Percentiles rank a stretch among this genome's conserved stretches.
These are phyloP conservation scores for Pungitius pungitius DNA, from an alignment of 2,113 vertebrate species.

Conservation along the genomic window DNA sequence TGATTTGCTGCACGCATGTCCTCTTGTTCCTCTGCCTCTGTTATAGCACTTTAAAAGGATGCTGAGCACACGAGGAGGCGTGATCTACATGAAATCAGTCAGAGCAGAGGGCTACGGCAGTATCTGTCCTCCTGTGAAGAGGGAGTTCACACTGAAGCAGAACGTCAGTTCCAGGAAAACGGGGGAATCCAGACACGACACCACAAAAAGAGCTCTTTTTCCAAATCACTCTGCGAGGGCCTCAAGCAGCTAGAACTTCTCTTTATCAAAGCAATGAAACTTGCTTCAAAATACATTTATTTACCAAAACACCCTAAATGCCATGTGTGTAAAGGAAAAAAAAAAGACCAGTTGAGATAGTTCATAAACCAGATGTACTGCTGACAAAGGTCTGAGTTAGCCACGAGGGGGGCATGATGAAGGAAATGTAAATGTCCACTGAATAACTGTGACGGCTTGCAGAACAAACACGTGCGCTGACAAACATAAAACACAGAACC, in stretches of 20 bases:
- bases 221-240: slow-evolving; percentile 17
- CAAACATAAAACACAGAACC: slow-evolving; percentile 48
- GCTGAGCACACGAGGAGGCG: slow-evolving; percentile 41
- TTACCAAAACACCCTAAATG: slow-evolving; percentile 24
- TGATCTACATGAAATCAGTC: slow-evolving; percentile 48
- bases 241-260: slow-evolving; percentile 24
- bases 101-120: slow-evolving; percentile 30
- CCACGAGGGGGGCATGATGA: slow-evolving; percentile 49
- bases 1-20: not conserved
- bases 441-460: slow-evolving; percentile 61
- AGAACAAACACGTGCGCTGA: slow-evolving; percentile 52
- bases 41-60: slow-evolving; percentile 34
- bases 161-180: slow-evolving; percentile 8
- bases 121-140: slow-evolving; percentile 26
- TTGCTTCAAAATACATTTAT: slow-evolving; percentile 46
- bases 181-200: slow-evolving; percentile 1
- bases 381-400: slow-evolving; percentile 67
- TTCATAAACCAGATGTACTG: slow-evolving; percentile 32
- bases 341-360: slow-evolving; percentile 7
- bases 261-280: slow-evolving; percentile 37
- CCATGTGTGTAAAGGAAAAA: slow-evolving; percentile 27
- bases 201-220: slow-evolving; percentile 36
- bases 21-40: slow-evolving; percentile 16
- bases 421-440: slow-evolving; percentile 54
- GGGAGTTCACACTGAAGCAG: slow-evolving; percentile 30